These are phyloP conservation scores for Isaurus tuberculatus DNA, from an alignment of 92 coral and sea anemone species.

Conservation along the genomic window DNA sequence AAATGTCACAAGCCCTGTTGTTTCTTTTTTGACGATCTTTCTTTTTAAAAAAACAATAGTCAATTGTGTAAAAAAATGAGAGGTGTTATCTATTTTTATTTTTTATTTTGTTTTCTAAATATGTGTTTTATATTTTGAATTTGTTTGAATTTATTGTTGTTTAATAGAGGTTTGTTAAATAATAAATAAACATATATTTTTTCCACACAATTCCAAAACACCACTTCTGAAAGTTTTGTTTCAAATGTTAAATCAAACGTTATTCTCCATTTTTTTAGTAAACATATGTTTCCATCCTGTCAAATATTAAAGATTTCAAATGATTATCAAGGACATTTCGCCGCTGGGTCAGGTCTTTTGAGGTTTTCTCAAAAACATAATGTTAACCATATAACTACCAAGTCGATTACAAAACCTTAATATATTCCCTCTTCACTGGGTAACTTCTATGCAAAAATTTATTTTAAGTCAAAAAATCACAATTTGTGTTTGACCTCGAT, in stretches of 20 bases:
- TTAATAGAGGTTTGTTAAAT: no score
- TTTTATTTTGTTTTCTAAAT: no score
- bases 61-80: no score
- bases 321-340: background rate
- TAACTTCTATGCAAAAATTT: background rate
- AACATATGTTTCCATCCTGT: conserved; percentile 27
- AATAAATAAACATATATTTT: no score
- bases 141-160: no score
- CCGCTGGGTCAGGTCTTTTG: background rate
- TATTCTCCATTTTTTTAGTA: background rate
- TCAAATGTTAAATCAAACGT: background rate
- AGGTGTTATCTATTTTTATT: no score
- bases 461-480: background rate
- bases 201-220: no score
- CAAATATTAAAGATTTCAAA: background rate
- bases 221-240: background rate
- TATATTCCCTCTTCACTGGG: background rate
- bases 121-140: no score
- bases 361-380: background rate
- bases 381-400: no score
- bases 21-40: no score
- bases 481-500: conserved; percentile 8
- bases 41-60: no score
- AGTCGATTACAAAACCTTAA: background rate
- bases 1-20: no score